Conservation (phyloP, 2,797 vertebrate species). For the Acanthornis magna region DNA sequence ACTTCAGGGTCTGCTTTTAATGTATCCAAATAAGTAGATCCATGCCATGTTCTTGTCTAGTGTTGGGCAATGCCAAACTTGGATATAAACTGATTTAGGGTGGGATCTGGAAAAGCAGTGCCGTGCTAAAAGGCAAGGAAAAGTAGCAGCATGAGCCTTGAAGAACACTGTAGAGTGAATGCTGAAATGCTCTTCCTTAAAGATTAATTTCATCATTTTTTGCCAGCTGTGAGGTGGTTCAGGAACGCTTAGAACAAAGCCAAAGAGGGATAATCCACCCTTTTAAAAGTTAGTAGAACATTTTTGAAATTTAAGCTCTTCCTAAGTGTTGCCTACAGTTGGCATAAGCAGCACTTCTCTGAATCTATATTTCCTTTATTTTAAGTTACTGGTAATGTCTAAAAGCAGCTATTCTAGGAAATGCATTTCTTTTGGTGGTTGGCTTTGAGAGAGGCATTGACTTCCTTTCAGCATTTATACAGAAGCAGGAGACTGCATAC, state of each 20-base stretch:
- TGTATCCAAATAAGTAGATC: not conserved
- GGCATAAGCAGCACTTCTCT: not conserved
- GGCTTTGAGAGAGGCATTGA: not conserved
- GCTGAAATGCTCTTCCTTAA: not conserved
- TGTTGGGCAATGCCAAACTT: not conserved
- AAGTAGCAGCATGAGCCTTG: not conserved
- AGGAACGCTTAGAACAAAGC: not conserved
- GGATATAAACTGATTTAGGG: not conserved
- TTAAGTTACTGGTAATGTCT: not conserved
- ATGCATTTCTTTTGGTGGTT: not conserved
- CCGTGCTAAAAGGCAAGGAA: not conserved
- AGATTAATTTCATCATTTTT: not conserved
- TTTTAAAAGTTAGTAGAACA: not conserved
- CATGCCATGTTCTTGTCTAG: not conserved
- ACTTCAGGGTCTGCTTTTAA: not conserved
- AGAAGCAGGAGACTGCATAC: constrained; percentile 26
- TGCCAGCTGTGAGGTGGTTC: not conserved
- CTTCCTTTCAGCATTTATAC: constrained; percentile 4
- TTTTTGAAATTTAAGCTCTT: not conserved
- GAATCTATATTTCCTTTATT: not conserved
- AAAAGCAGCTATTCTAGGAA: constrained; percentile 14
- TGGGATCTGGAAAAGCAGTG: not conserved
- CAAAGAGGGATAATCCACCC: not conserved
- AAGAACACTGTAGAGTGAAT: not conserved
- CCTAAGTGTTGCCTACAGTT: not conserved